Evolutionary conservation across 2,797 vertebrate species (phyloP).

Genomic region (Tenualosa ilisha): DNA sequence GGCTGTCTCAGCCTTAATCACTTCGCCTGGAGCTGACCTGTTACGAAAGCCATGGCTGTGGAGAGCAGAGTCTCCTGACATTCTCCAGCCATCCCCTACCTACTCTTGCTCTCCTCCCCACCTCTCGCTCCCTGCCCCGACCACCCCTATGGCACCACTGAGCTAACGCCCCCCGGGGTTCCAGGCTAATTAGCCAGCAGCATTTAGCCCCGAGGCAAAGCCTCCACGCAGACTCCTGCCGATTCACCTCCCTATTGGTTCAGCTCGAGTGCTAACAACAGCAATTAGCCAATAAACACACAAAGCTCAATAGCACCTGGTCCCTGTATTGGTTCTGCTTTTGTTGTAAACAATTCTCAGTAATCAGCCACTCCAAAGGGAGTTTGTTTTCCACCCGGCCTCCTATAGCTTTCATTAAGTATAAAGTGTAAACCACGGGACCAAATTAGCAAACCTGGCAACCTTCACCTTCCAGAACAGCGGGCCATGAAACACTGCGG

Average conservation of each 20-base stretch:
- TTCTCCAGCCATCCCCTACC: slow-evolving; percentile 29
- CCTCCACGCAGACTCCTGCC: slow-evolving; percentile 3
- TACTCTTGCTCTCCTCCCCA: not conserved
- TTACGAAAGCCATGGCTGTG: slow-evolving; percentile 43
- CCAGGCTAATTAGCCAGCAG: slow-evolving; percentile 10
- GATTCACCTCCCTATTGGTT: slow-evolving; percentile 29
- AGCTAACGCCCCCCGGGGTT: not conserved
- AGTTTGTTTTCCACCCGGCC: slow-evolving; percentile 12
- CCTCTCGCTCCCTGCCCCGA: not conserved
- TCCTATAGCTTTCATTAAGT: slow-evolving; percentile 18
- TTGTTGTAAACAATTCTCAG: slow-evolving; percentile 26
- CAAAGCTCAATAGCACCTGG: not conserved
- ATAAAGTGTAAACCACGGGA: slow-evolving; percentile 31
- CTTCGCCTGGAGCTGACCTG: slow-evolving; percentile 44
- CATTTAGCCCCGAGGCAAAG: not conserved
- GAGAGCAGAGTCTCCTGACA: slow-evolving; percentile 35
- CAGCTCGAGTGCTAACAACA: slow-evolving; percentile 21
- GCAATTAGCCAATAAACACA: slow-evolving; percentile 29
- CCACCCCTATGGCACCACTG: not conserved
- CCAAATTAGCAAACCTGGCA: slow-evolving; percentile 51
- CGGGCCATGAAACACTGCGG: slow-evolving; percentile 21
- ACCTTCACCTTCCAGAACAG: slow-evolving; percentile 33
- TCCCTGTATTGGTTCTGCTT: not conserved
- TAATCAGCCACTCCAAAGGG: slow-evolving; percentile 20
- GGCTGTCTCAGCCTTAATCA: slow-evolving; percentile 43